A percentile compares a stretch with the other conserved stretches of the same genome.
phyloP scores from a whole-genome alignment of 1,140 invertebrate genomes.

The Lutraria rhynchaena region DNA sequence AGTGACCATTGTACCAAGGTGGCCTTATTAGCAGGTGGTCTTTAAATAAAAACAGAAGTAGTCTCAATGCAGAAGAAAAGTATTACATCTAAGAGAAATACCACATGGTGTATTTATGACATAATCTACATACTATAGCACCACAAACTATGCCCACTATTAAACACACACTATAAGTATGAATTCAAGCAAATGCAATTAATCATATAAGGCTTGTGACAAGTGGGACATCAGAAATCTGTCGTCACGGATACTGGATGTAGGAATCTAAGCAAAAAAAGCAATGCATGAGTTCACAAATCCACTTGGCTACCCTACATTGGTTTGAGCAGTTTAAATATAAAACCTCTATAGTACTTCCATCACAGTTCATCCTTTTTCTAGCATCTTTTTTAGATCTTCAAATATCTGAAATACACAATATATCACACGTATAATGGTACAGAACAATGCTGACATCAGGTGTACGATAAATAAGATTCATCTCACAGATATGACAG shows the following conservation, averaged over 20 bases:
- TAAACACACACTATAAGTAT: background rate
- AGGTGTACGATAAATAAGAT: background rate
- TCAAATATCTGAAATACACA: constrained; percentile 72
- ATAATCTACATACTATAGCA: too few species aligned
- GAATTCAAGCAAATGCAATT: background rate
- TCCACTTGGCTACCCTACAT: too few species aligned
- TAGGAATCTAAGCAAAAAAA: background rate
- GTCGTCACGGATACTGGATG: background rate
- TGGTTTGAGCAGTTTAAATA: constrained; percentile 30
- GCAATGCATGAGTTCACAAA: too few species aligned
- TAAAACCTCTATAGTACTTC: background rate
- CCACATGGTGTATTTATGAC: too few species aligned
- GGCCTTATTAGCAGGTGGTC: too few species aligned
- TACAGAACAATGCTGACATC: background rate
- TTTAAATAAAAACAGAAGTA: too few species aligned
- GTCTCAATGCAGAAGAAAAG: too few species aligned
- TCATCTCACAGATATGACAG: background rate
- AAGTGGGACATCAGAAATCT: background rate
- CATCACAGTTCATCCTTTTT: constrained; percentile 62
- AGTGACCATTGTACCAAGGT: too few species aligned
- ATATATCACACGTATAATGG: background rate
- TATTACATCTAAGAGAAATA: too few species aligned
- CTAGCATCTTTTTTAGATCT: constrained; percentile 72
- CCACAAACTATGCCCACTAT: background rate
- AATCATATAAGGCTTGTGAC: background rate